These are phyloP conservation scores for Brachynemurus nebulosus DNA, from an alignment of 2,888 invertebrate genomes.

Conservation along the genomic window DNA sequence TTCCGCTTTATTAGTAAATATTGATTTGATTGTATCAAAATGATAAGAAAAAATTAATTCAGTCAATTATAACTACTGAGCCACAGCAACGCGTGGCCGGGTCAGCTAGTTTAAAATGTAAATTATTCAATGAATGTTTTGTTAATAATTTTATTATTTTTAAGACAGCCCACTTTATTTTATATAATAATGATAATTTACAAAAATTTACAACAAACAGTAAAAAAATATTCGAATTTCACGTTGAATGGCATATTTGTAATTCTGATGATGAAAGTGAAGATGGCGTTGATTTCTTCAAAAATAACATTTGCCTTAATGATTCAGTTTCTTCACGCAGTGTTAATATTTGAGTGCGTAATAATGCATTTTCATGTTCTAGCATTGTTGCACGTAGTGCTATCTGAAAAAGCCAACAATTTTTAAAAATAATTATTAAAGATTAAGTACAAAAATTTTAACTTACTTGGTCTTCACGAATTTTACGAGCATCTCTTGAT, in stretches of 20 bases:
- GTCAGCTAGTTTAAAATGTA: too few species aligned
- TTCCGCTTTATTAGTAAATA: too few species aligned
- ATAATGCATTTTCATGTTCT: conserved; percentile 77
- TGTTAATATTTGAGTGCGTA: conserved; percentile 68
- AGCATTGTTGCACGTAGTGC: conserved; percentile 71
- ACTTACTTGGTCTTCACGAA: conserved; percentile 70
- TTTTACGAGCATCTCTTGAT: conserved; percentile 73
- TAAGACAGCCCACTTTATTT: too few species aligned
- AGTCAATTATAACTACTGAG: too few species aligned
- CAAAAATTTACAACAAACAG: too few species aligned
- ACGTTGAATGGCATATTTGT: neutral
- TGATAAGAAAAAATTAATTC: too few species aligned
- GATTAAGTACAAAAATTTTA: neutral
- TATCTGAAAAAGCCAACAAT: conserved; percentile 37
- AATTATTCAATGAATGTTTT: too few species aligned
- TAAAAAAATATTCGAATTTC: too few species aligned
- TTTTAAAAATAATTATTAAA: neutral
- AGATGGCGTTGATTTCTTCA: conserved; percentile 27
- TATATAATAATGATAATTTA: too few species aligned
- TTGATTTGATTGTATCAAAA: too few species aligned
- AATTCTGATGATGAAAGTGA: neutral
- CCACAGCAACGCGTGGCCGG: too few species aligned
- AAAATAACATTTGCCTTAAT: conserved; percentile 49
- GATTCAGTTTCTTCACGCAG: conserved; percentile 66
- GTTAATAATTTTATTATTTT: too few species aligned